Conservation (phyloP, 1,140 invertebrate species). For the Copidosoma floridanum region DNA sequence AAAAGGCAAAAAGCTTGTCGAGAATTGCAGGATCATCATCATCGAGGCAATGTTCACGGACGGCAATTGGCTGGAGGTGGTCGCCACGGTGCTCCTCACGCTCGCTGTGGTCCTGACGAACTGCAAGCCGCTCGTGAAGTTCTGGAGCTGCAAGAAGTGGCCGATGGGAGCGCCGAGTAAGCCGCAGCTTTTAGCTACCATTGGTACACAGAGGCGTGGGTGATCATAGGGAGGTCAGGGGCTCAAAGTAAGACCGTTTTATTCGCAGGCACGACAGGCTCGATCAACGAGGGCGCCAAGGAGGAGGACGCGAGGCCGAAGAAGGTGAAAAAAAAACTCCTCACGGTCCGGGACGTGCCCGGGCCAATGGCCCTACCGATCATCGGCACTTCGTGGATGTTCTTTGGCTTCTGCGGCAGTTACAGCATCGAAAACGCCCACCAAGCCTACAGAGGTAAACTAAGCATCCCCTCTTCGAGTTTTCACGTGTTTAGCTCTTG, state of each 20-base stretch:
- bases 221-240: no score
- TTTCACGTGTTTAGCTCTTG: neutral
- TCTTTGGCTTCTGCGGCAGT: slow-evolving; percentile 60
- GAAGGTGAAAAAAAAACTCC: slow-evolving; percentile 24
- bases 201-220: no score
- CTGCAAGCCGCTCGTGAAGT: slow-evolving; percentile 47
- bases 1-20: no score
- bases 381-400: slow-evolving; percentile 81
- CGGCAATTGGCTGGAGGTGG: slow-evolving; percentile 46
- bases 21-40: no score
- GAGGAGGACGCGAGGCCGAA: no score
- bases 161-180: slow-evolving; percentile 24
- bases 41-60: no score
- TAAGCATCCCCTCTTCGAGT: neutral
- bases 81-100: slow-evolving; percentile 42
- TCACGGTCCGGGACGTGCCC: slow-evolving; percentile 58
- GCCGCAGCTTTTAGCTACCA: neutral
- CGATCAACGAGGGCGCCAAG: no score
- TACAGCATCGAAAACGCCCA: slow-evolving; percentile 76
- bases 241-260: no score
- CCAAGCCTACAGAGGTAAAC: slow-evolving; percentile 74
- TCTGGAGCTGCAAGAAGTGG: slow-evolving; percentile 40
- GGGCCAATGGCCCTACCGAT: slow-evolving; percentile 73
- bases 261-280: no score
- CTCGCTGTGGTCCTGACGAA: slow-evolving; percentile 43